These are phyloP conservation scores for Drosophila limbata DNA, from an alignment of 2,888 invertebrate species.

Conservation along the genomic window DNA sequence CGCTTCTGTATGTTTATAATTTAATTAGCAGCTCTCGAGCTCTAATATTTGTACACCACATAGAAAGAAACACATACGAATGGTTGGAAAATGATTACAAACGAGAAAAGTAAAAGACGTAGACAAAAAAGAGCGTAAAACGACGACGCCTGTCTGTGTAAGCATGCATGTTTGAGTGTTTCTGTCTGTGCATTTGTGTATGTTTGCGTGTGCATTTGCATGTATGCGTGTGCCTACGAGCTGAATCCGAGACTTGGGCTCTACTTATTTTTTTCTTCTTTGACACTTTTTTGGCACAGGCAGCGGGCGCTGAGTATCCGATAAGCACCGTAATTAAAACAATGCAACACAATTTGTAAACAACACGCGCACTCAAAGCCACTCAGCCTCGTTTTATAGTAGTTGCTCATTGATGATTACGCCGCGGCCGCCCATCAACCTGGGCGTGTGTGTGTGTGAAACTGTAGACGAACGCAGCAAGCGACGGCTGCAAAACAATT, in stretches of 20 bases:
- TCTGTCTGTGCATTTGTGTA: slow-evolving; percentile 28
- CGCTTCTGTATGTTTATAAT: slow-evolving; percentile 80
- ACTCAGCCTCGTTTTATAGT: slow-evolving; percentile 61
- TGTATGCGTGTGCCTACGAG: slow-evolving; percentile 46
- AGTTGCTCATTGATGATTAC: slow-evolving; percentile 74
- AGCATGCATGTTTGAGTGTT: slow-evolving; percentile 21
- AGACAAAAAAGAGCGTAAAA: slow-evolving; percentile 77
- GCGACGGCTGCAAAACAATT: slow-evolving; percentile 63
- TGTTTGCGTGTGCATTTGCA: slow-evolving; percentile 36
- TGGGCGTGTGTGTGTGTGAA: slow-evolving; percentile 59
- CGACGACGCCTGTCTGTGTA: slow-evolving; percentile 44
- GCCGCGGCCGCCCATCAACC: slow-evolving; percentile 61
- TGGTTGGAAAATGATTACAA: slow-evolving; percentile 78
- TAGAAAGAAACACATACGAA: slow-evolving; percentile 75
- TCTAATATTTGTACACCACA: slow-evolving; percentile 76
- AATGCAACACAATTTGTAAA: slow-evolving; percentile 66
- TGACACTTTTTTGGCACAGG: slow-evolving; percentile 40
- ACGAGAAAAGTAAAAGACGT: slow-evolving; percentile 80
- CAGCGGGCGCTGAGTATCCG: slow-evolving; percentile 22
- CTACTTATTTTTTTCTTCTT: slow-evolving; percentile 27
- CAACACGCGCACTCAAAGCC: slow-evolving; percentile 66
- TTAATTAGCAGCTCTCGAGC: slow-evolving; percentile 81
- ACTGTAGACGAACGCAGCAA: slow-evolving; percentile 73
- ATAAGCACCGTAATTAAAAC: slow-evolving; percentile 42
- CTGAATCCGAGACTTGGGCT: slow-evolving; percentile 48